Percentiles rank a stretch among this genome's conserved stretches.
Conservation (phyloP, 2,888 invertebrate species). For the Amblyjoppa proteus region DNA sequence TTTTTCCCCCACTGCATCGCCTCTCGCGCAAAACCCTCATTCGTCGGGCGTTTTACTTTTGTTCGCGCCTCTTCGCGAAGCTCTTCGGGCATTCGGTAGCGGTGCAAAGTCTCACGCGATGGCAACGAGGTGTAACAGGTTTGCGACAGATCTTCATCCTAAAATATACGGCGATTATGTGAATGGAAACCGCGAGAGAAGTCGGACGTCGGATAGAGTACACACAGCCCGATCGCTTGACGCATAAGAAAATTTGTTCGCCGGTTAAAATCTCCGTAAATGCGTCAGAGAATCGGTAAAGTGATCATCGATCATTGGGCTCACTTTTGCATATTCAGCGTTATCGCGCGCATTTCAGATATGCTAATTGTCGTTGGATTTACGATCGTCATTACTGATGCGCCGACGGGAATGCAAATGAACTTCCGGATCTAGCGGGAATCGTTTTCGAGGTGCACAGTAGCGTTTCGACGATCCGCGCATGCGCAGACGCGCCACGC, state of each 20-base stretch:
- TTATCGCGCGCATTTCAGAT: background rate
- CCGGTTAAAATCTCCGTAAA: background rate
- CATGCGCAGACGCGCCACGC: no score
- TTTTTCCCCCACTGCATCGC: conserved; percentile 19
- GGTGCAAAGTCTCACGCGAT: background rate
- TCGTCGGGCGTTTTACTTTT: conserved; percentile 1
- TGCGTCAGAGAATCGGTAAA: background rate
- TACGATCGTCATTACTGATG: background rate
- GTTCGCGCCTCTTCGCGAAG: background rate
- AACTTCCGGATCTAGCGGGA: background rate
- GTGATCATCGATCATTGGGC: background rate
- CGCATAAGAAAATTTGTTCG: background rate
- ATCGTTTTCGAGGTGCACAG: background rate
- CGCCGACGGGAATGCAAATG: background rate
- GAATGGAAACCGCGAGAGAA: background rate
- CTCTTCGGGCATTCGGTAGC: background rate
- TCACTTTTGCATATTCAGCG: background rate
- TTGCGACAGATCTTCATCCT: background rate
- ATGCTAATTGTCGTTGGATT: background rate
- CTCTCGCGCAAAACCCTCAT: background rate
- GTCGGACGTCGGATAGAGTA: background rate
- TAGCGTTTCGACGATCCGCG: no score
- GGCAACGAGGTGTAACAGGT: background rate
- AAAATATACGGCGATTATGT: background rate
- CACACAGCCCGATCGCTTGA: background rate